Conservation (phyloP, 2,888 invertebrate genomes). For the Mallateleia sp. region DNA sequence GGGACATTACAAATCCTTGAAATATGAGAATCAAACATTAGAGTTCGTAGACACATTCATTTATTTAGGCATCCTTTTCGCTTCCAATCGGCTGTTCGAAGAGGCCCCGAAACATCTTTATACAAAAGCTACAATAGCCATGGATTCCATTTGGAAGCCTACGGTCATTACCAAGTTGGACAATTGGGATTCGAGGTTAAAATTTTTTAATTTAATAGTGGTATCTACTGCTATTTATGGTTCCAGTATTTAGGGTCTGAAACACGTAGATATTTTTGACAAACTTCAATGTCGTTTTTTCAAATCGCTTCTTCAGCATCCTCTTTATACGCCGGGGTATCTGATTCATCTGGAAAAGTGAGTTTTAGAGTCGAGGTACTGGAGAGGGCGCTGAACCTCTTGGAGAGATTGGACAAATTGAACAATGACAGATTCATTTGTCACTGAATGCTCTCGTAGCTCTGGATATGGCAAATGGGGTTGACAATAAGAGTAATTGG, state of each 20-base stretch:
- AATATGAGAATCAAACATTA: constrained; percentile 1
- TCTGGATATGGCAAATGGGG: no score
- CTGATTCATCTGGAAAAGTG: no score
- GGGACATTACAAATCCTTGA: neutral
- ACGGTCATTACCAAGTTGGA: neutral
- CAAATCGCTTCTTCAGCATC: no score
- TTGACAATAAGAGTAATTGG: no score
- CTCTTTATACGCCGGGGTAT: neutral
- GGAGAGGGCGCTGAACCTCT: no score
- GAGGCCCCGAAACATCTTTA: neutral
- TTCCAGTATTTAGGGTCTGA: neutral
- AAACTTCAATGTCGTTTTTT: no score
- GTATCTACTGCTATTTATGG: neutral
- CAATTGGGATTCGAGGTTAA: constrained; percentile 14
- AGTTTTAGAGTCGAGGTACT: no score
- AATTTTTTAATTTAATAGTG: constrained; percentile 3
- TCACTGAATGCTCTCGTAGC: no score
- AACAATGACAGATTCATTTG: no score
- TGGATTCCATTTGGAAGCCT: constrained; percentile 23
- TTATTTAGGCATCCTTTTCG: constrained; percentile 48
- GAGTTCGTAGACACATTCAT: constrained; percentile 42
- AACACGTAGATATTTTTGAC: neutral
- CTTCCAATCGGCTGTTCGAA: neutral
- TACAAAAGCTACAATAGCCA: constrained; percentile 15
- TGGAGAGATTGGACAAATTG: no score